Base-by-base conservation (phyloP, 1,140 invertebrate species). In the Cotesia typhae region DNA sequence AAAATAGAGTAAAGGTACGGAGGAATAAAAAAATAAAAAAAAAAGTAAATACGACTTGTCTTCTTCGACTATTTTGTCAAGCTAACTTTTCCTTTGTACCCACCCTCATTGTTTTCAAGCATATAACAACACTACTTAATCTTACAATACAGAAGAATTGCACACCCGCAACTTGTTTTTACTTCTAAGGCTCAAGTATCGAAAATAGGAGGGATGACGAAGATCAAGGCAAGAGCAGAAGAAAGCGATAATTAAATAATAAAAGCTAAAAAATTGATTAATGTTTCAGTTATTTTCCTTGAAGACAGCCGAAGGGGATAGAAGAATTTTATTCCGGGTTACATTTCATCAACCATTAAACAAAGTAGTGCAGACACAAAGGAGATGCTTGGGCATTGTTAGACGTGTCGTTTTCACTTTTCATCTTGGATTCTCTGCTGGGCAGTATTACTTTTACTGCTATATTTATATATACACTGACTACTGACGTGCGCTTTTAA, bases 331-430 rank as follows among this genome's bases (percentile, higher is more conserved):
- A 37, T 12, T 9, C 14, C 6, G 41, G 47, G 41, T 66, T 66
- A 38, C 64, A 66, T 67, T 51, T 67, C 66, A 67, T 67, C 66
- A 67, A 51, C 66, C 66, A 67, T 67, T 67, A 67, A 67, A 67
- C 66, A 67, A 67, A 67, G 41, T 20, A 53, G 66, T 67, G 37
- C 53, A 35, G 52, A 53, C 66, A 67, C 66, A 67, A 67, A 67
- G 51, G 66, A 55, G 66, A 20, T 67, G 14, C 66, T 28, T 53
- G 12, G 66, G 66, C 41, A 53, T 67, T 67, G 66, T 67, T 36
- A 37, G 28, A 4, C 17, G 20, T 55, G 41, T 28, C 57, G 66
- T 67, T 67, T 53, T 41, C 66, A 35, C 51, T 28, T 67, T 53
- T 55, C 12, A 14, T 65, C 51, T 41, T 55, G 51, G 5, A 9